These are phyloP conservation scores for Cephus runcator DNA, from an alignment of 2,888 invertebrate genomes.

Conservation along the genomic window DNA sequence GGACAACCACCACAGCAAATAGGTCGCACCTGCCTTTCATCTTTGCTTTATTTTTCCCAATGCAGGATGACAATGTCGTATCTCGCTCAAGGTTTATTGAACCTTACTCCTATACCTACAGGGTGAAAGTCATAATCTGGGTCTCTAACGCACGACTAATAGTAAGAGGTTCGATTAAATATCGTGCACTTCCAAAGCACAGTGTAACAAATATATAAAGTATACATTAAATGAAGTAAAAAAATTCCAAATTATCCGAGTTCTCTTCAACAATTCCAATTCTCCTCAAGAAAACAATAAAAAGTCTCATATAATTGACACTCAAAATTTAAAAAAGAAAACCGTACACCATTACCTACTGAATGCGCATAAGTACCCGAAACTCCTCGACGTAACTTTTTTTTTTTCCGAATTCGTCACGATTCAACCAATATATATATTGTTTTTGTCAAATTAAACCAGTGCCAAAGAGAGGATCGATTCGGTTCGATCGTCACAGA, in stretches of 20 bases:
- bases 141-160: background rate
- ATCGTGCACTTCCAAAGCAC: background rate
- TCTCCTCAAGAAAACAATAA: background rate
- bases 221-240: background rate
- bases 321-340: background rate
- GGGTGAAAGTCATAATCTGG: conserved; percentile 25
- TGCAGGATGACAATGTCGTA: conserved; percentile 32
- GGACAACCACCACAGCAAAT: conserved; percentile 27
- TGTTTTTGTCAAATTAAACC: background rate
- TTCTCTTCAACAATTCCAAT: too few relatives aligned
- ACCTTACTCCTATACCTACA: conserved; percentile 11
- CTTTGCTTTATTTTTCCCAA: conserved; percentile 19
- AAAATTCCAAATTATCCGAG: background rate
- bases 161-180: background rate
- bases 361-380: background rate
- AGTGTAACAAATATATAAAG: background rate
- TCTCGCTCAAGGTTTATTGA: conserved; percentile 25
- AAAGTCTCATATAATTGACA: background rate
- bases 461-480: background rate
- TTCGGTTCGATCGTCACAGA: background rate
- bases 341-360: background rate
- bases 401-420: background rate
- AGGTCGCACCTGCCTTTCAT: conserved; percentile 34
- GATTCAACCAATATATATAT: background rate
- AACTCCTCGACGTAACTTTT: background rate